Evolutionary conservation across 2,888 invertebrate species (phyloP).

Genomic region (Pollenia labialis): DNA sequence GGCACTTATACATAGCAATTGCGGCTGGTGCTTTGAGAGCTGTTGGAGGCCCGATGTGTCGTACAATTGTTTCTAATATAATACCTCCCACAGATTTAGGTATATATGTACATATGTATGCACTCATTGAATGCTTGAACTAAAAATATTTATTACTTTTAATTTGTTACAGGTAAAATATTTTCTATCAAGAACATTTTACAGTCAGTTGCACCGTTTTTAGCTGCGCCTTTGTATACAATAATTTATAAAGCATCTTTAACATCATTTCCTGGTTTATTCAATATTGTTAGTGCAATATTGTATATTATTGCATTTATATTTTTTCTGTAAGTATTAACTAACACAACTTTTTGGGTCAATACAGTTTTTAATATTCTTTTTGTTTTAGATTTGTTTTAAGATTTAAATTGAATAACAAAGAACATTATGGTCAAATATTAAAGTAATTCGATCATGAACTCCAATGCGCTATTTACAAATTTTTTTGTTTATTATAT

Average conservation of each 20-base stretch:
- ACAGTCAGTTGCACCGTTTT: conserved; percentile 87
- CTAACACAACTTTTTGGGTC: neutral
- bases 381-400: conserved; percentile 78
- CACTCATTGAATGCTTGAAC: neutral
- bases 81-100: conserved; percentile 84
- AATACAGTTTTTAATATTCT: neutral
- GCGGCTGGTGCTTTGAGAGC: conserved; percentile 79
- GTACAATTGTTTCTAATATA: conserved; percentile 82
- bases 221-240: conserved; percentile 87
- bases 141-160: neutral
- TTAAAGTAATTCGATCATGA: conserved; percentile 75
- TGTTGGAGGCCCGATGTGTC: conserved; percentile 82
- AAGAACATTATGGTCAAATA: conserved; percentile 79
- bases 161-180: conserved; percentile 85
- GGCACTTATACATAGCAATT: conserved; percentile 82
- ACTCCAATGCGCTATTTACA: neutral
- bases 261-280: conserved; percentile 86
- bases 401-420: conserved; percentile 78
- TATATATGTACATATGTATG: conserved; percentile 77
- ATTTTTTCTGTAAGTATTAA: conserved; percentile 78
- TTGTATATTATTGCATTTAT: conserved; percentile 82
- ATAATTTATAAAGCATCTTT: conserved; percentile 87
- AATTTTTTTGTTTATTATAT: no score
- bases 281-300: conserved; percentile 86
- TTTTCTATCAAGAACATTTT: conserved; percentile 88